These are phyloP conservation scores for Odocoileus virginianus DNA, from an alignment of 2,113 vertebrate species.

Conservation along the genomic window DNA sequence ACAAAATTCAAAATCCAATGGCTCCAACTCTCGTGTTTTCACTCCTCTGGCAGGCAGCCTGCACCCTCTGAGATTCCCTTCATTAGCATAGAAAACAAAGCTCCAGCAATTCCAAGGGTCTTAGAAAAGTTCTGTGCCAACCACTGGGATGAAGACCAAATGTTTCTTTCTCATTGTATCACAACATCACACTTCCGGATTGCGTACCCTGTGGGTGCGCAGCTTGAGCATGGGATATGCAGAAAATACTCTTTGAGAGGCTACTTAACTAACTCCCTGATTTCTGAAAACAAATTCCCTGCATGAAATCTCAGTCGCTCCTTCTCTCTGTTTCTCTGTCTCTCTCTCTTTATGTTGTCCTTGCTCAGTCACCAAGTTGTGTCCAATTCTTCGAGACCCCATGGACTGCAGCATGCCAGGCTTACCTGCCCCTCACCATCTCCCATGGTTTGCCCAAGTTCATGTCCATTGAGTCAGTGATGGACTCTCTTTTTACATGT, in stretches of 20 bases:
- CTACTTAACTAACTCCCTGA: not conserved
- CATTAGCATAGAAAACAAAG: not conserved
- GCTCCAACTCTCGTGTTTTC: not conserved
- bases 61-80: not conserved
- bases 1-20: not conserved
- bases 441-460: not conserved
- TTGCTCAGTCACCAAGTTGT: not conserved
- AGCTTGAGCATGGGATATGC: not conserved
- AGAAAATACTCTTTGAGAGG: not conserved
- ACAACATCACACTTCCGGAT: not conserved
- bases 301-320: not conserved
- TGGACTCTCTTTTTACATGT: not conserved
- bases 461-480: not conserved
- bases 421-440: not conserved
- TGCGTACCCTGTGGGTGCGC: not conserved
- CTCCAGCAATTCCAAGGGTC: not conserved
- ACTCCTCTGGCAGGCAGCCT: not conserved
- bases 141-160: not conserved
- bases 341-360: not conserved
- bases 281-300: not conserved
- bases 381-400: not conserved
- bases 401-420: not conserved
- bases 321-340: not conserved
- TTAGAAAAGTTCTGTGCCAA: not conserved
- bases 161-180: not conserved